Conservation (phyloP, 2,113 vertebrate species). For the Elephantulus edwardii region DNA sequence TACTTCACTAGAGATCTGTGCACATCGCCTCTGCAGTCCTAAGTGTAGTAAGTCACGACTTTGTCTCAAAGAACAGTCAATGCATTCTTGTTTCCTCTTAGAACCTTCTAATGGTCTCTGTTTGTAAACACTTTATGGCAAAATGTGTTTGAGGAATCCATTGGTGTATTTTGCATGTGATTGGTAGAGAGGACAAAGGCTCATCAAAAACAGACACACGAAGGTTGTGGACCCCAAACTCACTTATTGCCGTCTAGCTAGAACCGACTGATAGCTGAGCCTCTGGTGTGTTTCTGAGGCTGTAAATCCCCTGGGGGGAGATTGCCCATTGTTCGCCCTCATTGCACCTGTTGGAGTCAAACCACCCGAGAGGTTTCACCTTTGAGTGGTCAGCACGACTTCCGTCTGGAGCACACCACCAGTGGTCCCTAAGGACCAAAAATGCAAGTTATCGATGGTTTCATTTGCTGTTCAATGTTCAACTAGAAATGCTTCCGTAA, state of each 20-base stretch:
- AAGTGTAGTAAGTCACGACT: conserved; percentile 3
- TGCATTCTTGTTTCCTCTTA: conserved; percentile 11
- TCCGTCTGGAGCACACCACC: too few relatives aligned
- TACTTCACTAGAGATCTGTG: not conserved
- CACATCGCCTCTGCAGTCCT: not conserved
- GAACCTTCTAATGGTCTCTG: conserved; percentile 39
- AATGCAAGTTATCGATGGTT: not conserved
- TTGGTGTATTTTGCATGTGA: conserved; percentile 30
- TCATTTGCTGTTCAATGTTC: conserved; percentile 15
- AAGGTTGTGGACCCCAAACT: too few relatives aligned
- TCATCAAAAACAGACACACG: not conserved
- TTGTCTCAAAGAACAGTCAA: conserved; percentile 11
- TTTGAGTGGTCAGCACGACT: too few relatives aligned
- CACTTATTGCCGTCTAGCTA: too few relatives aligned
- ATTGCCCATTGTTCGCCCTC: too few relatives aligned
- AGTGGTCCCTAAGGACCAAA: too few relatives aligned
- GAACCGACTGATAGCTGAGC: too few relatives aligned
- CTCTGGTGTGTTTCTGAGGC: too few relatives aligned
- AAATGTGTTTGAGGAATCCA: conserved; percentile 38
- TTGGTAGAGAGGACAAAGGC: conserved; percentile 23
- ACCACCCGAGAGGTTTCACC: not conserved
- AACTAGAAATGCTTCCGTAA: not conserved
- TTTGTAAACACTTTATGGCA: conserved; percentile 48
- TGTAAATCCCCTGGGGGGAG: too few relatives aligned
- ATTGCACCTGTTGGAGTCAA: not conserved